A percentile compares a stretch with the other conserved stretches of the same genome.
phyloP scores from a whole-genome alignment of 23 tunicate genomes.

The Styela plicata region DNA sequence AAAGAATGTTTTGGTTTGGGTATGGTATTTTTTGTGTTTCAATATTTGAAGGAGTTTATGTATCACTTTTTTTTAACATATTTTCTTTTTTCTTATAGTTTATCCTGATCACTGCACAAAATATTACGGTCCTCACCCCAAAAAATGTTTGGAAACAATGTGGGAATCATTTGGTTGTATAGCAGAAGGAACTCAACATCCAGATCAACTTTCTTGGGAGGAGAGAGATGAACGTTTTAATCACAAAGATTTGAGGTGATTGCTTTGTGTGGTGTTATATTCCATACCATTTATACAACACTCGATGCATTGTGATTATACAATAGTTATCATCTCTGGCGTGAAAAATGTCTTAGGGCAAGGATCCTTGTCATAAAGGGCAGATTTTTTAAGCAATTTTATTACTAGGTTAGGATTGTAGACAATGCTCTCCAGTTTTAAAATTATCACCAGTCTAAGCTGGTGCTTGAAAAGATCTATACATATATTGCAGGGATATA shows the following conservation, averaged over 20 bases:
- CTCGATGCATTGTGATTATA: background rate
- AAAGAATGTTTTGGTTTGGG: constrained; percentile 2
- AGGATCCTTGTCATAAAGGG: too few relatives aligned
- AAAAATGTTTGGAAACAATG: background rate
- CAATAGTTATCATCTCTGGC: background rate
- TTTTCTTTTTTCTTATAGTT: background rate
- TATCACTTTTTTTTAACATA: too few relatives aligned
- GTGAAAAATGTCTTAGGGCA: too few relatives aligned
- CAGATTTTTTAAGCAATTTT: too few relatives aligned
- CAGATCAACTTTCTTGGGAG: too few relatives aligned
- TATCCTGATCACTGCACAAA: constrained; percentile 17
- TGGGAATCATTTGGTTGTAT: constrained; percentile 1
- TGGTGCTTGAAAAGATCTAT: too few relatives aligned
- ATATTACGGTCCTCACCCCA: background rate
- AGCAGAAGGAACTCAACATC: constrained; percentile 4
- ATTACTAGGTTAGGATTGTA: too few relatives aligned
- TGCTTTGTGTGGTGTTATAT: background rate
- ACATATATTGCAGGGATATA: constrained; percentile 18
- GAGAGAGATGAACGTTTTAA: background rate
- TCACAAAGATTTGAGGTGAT: background rate
- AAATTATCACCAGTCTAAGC: too few relatives aligned
- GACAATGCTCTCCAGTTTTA: too few relatives aligned
- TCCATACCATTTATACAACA: background rate
- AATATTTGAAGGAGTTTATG: too few relatives aligned
- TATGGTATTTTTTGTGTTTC: too few relatives aligned